Evolutionary conservation across 2,797 vertebrate genomes (phyloP).

Genomic region (Avahi laniger): DNA sequence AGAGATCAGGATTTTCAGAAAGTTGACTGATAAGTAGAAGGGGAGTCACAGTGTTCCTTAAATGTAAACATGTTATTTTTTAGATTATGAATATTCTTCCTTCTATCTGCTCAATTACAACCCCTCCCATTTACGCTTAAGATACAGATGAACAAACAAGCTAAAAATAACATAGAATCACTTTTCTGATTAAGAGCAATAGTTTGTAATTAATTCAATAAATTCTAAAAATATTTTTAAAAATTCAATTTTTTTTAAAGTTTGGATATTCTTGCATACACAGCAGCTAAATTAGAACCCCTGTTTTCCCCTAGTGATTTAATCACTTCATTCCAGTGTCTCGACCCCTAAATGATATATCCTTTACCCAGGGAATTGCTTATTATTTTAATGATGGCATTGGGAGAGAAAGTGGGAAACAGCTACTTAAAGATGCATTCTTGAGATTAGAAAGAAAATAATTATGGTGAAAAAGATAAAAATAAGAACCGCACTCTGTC

Average conservation of each 20-base stretch:
- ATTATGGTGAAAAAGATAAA: background rate
- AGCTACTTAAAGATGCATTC: conserved; percentile 11
- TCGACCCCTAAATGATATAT: background rate
- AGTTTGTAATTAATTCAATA: conserved; percentile 46
- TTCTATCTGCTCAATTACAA: background rate
- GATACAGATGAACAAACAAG: background rate
- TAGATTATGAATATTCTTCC: background rate
- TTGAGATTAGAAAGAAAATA: conserved; percentile 54
- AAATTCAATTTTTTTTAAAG: conserved; percentile 40
- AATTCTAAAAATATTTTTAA: conserved; percentile 35
- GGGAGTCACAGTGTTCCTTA: background rate
- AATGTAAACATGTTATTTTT: background rate
- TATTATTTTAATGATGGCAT: conserved; percentile 58
- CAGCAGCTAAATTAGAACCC: conserved; percentile 11
- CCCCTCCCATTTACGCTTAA: background rate
- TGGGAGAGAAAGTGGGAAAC: background rate
- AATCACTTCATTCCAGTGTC: conserved; percentile 38
- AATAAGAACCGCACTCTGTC: background rate
- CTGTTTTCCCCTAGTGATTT: background rate
- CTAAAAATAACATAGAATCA: conserved; percentile 26
- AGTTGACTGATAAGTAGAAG: background rate
- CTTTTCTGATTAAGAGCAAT: conserved; percentile 22
- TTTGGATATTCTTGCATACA: conserved; percentile 18
- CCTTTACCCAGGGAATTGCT: conserved; percentile 35
- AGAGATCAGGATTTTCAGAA: background rate